Percentiles rank a stretch among this genome's conserved stretches.
Evolutionary conservation across 2,888 invertebrate species (phyloP).

Genomic region (Drosophila paracracens): DNA sequence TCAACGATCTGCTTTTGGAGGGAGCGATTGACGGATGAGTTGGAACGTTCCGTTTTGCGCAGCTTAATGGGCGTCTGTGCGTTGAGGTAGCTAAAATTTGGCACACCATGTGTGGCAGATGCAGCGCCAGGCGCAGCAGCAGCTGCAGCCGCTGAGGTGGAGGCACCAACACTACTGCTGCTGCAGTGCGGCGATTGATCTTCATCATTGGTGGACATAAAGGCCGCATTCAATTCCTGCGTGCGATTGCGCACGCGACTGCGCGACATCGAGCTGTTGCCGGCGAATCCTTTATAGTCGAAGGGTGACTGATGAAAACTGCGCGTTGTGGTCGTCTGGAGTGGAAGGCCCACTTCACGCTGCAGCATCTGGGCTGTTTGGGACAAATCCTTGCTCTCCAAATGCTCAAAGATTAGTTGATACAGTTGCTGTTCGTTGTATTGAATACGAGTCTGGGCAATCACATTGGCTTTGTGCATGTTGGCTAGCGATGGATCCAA

Average conservation of each 20-base stretch:
- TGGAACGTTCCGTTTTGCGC: slow-evolving; percentile 62
- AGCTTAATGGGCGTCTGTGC: slow-evolving; percentile 69
- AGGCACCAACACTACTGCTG: slow-evolving; percentile 7
- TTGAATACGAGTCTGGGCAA: slow-evolving; percentile 97
- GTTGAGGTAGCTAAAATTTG: slow-evolving; percentile 52
- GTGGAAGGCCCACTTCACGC: slow-evolving; percentile 90
- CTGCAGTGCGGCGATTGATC: slow-evolving; percentile 39
- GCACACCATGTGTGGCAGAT: slow-evolving; percentile 34
- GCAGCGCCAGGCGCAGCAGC: not conserved
- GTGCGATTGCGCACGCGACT: slow-evolving; percentile 82
- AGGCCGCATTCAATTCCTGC: slow-evolving; percentile 82
- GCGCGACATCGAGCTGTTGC: slow-evolving; percentile 71
- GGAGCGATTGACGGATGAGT: slow-evolving; percentile 68
- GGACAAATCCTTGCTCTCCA: slow-evolving; percentile 90
- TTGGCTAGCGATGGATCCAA: slow-evolving; percentile 94
- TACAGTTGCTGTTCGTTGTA: slow-evolving; percentile 97
- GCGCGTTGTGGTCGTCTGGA: slow-evolving; percentile 83
- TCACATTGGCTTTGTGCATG: slow-evolving; percentile 96
- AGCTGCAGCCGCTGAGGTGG: slow-evolving; percentile 8
- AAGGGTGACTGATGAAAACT: slow-evolving; percentile 85
- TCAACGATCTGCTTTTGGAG: slow-evolving; percentile 86
- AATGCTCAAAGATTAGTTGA: slow-evolving; percentile 95
- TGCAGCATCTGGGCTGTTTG: slow-evolving; percentile 91
- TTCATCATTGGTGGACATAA: slow-evolving; percentile 57
- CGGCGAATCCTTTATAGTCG: slow-evolving; percentile 81